These are phyloP conservation scores for Antechinus stuartii DNA, from an alignment of 2,113 vertebrate genomes.

Conservation along the genomic window DNA sequence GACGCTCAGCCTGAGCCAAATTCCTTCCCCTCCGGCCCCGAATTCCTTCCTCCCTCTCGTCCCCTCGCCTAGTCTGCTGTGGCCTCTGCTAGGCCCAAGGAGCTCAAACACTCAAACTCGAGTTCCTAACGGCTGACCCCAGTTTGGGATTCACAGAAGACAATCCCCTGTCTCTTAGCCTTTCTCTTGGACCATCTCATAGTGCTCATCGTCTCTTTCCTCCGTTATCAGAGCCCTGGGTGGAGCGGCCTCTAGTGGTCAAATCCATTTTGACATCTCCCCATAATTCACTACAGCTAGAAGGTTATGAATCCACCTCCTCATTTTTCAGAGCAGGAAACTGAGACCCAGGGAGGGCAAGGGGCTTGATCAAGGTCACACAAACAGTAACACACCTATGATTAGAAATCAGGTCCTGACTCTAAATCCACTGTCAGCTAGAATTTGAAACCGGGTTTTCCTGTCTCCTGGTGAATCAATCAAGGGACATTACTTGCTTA, in stretches of 20 bases:
- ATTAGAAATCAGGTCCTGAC: no score
- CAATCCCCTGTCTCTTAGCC: constrained; percentile 27
- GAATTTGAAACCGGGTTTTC: neutral
- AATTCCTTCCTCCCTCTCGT: constrained; percentile 2
- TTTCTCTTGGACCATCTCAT: neutral
- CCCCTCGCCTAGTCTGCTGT: neutral
- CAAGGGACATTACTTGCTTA: neutral
- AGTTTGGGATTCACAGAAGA: constrained; percentile 7
- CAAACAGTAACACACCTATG: neutral
- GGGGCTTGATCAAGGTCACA: neutral
- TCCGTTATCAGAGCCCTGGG: neutral
- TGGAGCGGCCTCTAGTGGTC: constrained; percentile 70
- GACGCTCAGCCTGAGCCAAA: neutral
- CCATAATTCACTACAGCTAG: neutral
- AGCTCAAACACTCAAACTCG: constrained; percentile 23
- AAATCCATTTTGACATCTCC: constrained; percentile 27
- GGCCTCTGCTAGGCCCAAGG: constrained; percentile 25
- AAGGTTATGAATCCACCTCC: no score
- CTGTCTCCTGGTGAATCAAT: neutral
- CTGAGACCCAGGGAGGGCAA: neutral
- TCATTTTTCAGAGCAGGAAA: neutral
- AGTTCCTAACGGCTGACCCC: constrained; percentile 21
- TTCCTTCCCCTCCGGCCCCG: neutral
- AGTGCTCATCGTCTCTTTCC: constrained; percentile 39
- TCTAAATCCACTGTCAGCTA: no score